Conservation (phyloP, 2,113 vertebrate genomes). For the Thoracochromis brauschi region DNA sequence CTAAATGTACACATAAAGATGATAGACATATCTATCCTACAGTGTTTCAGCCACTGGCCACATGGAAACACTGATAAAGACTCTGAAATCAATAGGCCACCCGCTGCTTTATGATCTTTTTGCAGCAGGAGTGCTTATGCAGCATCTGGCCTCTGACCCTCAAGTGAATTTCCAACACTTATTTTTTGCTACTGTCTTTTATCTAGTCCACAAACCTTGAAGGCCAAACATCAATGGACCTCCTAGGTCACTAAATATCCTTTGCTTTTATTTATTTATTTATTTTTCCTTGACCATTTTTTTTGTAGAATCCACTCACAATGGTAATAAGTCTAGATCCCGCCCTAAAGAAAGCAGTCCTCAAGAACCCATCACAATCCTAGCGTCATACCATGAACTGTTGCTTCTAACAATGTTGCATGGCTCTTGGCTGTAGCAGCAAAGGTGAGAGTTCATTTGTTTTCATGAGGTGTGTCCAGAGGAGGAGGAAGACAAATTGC, state of each 20-base stretch:
- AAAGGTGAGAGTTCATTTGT: slow-evolving; percentile 68
- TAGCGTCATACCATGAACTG: slow-evolving; percentile 31
- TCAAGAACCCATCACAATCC: slow-evolving; percentile 41
- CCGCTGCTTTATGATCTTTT: slow-evolving; percentile 60
- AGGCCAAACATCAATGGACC: slow-evolving; percentile 18
- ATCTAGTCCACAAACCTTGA: slow-evolving; percentile 16
- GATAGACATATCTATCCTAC: slow-evolving; percentile 36
- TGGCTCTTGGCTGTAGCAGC: slow-evolving; percentile 37
- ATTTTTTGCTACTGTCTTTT: slow-evolving; percentile 30
- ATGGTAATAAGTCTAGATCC: neutral
- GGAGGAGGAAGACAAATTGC: slow-evolving; percentile 63
- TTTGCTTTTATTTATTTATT: neutral
- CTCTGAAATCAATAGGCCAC: slow-evolving; percentile 53
- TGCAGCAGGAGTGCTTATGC: slow-evolving; percentile 55
- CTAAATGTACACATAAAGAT: slow-evolving; percentile 52
- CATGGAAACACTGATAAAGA: slow-evolving; percentile 54
- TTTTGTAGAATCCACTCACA: slow-evolving; percentile 18
- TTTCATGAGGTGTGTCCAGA: slow-evolving; percentile 62
- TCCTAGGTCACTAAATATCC: slow-evolving; percentile 29
- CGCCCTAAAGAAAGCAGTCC: neutral
- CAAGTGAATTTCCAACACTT: slow-evolving; percentile 46
- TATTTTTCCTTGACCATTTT: neutral
- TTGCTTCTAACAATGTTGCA: slow-evolving; percentile 30
- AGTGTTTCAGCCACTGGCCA: slow-evolving; percentile 43
- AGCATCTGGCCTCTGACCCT: slow-evolving; percentile 56